phyloP scores from a whole-genome alignment of 2,113 vertebrate species.

The Spea bombifrons region DNA sequence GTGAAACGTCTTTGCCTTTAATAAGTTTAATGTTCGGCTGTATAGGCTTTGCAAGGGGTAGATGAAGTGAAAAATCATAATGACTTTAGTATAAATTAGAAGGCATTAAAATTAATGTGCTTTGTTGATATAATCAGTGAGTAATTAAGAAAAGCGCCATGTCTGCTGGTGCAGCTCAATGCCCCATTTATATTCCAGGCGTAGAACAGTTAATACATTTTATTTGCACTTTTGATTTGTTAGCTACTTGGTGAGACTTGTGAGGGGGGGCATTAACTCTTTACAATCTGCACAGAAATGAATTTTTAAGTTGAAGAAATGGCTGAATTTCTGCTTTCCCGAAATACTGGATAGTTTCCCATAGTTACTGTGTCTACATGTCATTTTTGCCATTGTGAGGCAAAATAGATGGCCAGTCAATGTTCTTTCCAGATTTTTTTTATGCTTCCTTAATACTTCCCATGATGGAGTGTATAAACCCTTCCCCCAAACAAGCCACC shows the following conservation, averaged over 20 bases:
- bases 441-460: no score
- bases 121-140: conserved; percentile 53
- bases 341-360: no score
- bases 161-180: conserved; percentile 14
- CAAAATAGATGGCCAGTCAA: no score
- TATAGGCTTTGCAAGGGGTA: conserved; percentile 45
- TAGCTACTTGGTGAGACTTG: background rate
- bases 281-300: background rate
- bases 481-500: no score
- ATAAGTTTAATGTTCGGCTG: conserved; percentile 48
- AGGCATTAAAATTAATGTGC: conserved; percentile 51
- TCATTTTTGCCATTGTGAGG: no score
- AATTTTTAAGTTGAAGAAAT: no score
- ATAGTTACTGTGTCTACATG: no score
- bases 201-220: conserved; percentile 16
- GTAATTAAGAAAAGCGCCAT: conserved; percentile 51
- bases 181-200: conserved; percentile 7
- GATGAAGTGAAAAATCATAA: conserved; percentile 53
- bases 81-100: conserved; percentile 39
- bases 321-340: no score
- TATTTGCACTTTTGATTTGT: conserved; percentile 11
- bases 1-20: conserved; percentile 32
- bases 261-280: conserved; percentile 3
- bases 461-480: no score
- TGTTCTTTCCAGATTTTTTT: no score